Evolutionary conservation across 1,140 invertebrate genomes (phyloP).

Genomic region (Euwallacea similis): DNA sequence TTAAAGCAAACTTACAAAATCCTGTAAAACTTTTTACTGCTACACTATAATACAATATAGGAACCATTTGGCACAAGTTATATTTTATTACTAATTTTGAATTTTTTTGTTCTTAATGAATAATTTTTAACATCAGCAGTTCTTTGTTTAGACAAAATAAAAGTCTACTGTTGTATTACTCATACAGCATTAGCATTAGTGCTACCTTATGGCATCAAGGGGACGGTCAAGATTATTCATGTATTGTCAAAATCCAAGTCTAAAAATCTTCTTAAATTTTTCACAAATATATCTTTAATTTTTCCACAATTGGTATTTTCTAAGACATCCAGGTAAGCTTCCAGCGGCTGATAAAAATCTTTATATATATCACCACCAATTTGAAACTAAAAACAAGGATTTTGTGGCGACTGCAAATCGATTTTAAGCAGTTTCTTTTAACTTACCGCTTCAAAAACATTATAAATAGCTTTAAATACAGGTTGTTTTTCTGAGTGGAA

Average conservation of each 20-base stretch:
- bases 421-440: conserved; percentile 7
- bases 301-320: conserved; percentile 58
- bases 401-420: background rate
- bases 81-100: background rate
- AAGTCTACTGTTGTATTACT: background rate
- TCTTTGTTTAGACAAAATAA: too few relatives aligned
- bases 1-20: too few relatives aligned
- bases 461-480: conserved; percentile 77
- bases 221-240: conserved; percentile 7
- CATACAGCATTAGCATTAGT: background rate
- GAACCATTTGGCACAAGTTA: conserved; percentile 2
- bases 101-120: too few relatives aligned
- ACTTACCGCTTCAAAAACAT: conserved; percentile 67
- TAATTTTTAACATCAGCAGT: too few relatives aligned
- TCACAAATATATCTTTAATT: conserved; percentile 55
- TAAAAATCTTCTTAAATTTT: conserved; percentile 53
- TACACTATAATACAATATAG: conserved; percentile 2
- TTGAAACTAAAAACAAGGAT: conserved; percentile 55
- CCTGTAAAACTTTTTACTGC: background rate
- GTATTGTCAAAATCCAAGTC: conserved; percentile 40
- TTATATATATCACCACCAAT: conserved; percentile 55
- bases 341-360: conserved; percentile 55
- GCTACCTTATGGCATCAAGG: background rate
- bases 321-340: conserved; percentile 53
- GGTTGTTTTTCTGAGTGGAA: conserved; percentile 86